phyloP scores from a whole-genome alignment of 1,140 invertebrate genomes.

The Megalopta genalis region DNA sequence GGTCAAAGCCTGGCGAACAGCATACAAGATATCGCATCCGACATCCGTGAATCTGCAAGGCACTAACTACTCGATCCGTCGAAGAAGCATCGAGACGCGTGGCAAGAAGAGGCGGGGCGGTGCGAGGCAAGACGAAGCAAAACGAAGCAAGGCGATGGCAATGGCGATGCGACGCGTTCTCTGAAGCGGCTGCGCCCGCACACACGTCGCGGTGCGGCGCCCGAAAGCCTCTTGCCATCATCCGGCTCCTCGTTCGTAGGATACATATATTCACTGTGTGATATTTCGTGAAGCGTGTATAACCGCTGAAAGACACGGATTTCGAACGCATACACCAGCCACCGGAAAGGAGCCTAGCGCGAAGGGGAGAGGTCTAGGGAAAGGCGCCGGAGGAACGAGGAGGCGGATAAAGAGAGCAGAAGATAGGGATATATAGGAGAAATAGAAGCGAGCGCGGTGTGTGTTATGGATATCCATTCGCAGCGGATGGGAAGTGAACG shows the following conservation, averaged over 20 bases:
- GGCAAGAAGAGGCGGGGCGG: no score
- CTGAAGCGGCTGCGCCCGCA: background rate
- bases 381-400: slow-evolving; percentile 12
- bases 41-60: slow-evolving; percentile 2
- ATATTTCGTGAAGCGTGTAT: slow-evolving; percentile 73
- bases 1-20: slow-evolving; percentile 11
- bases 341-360: slow-evolving; percentile 38
- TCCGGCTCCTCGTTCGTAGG: slow-evolving; percentile 22
- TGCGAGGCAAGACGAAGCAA: no score
- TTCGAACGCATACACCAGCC: slow-evolving; percentile 68
- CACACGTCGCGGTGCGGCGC: background rate
- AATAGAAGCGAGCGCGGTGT: slow-evolving; percentile 37
- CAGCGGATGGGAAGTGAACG: slow-evolving; percentile 67
- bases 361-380: slow-evolving; percentile 35
- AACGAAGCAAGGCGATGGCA: no score
- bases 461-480: slow-evolving; percentile 74
- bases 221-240: slow-evolving; percentile 25
- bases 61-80: slow-evolving; percentile 20
- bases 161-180: background rate
- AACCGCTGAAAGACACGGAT: slow-evolving; percentile 73
- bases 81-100: background rate
- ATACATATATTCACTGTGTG: slow-evolving; percentile 70
- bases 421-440: slow-evolving; percentile 23
- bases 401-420: slow-evolving; percentile 1
- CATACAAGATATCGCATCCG: slow-evolving; percentile 15